phyloP scores from a whole-genome alignment of 2,113 vertebrate genomes.

The Catharus minimus region DNA sequence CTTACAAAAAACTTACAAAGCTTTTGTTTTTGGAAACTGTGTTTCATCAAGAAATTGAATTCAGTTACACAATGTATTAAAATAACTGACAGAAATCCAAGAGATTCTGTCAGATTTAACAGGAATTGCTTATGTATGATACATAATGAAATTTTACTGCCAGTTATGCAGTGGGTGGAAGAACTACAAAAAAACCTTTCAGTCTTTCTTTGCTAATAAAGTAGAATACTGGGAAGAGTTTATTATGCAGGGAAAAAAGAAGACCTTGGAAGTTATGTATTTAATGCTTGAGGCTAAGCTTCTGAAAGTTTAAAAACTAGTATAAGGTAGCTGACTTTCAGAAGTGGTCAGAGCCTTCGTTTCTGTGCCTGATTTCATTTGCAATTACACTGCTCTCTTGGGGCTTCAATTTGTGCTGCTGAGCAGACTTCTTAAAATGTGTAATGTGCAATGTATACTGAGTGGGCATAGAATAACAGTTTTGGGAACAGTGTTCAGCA shows the following conservation, averaged over 20 bases:
- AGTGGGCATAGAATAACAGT: background rate
- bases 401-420: background rate
- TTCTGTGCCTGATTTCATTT: background rate
- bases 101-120: background rate
- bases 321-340: background rate
- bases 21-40: slow-evolving; percentile 8
- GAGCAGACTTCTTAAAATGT: background rate
- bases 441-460: background rate
- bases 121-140: background rate
- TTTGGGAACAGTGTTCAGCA: background rate
- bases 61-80: background rate
- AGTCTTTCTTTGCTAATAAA: background rate
- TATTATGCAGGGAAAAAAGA: background rate
- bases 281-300: background rate
- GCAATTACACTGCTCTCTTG: background rate
- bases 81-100: background rate
- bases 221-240: background rate
- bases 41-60: background rate
- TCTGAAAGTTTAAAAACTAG: background rate
- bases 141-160: background rate
- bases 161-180: background rate
- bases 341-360: background rate
- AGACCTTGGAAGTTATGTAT: background rate
- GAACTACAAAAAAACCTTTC: background rate
- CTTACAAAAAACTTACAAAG: background rate